Evolutionary conservation across 2,888 invertebrate genomes (phyloP).

Genomic region (Netelia melanura): DNA sequence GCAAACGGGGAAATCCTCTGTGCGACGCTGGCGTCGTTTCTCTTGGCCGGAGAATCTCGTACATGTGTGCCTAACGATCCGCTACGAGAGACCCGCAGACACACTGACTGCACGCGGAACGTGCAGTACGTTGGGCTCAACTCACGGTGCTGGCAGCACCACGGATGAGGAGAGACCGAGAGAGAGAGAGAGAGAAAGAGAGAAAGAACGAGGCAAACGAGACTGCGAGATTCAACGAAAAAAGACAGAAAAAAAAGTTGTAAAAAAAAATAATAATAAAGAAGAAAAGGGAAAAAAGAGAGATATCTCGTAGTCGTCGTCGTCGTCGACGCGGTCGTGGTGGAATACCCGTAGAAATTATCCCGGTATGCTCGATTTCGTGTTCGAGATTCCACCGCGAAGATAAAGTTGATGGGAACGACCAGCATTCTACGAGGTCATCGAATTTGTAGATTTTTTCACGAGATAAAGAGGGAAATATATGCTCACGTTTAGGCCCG

Average conservation of each 20-base stretch:
- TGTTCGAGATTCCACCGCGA: constrained; percentile 66
- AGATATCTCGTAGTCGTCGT: constrained; percentile 39
- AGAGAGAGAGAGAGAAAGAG: neutral
- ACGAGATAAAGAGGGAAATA: constrained; percentile 59
- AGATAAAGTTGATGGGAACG: constrained; percentile 67
- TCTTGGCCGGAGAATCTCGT: constrained; percentile 31
- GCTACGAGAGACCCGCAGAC: constrained; percentile 56
- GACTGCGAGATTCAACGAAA: constrained; percentile 28
- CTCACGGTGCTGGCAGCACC: neutral
- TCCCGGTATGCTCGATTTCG: constrained; percentile 68
- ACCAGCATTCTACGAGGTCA: constrained; percentile 66
- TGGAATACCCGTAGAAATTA: constrained; percentile 65
- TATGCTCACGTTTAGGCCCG: constrained; percentile 49
- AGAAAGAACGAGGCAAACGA: constrained; percentile 34
- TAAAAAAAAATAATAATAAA: constrained; percentile 18
- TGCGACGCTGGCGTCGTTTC: constrained; percentile 14
- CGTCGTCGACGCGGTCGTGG: constrained; percentile 27
- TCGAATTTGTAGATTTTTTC: constrained; percentile 69
- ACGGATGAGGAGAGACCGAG: neutral
- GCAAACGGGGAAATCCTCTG: constrained; percentile 50
- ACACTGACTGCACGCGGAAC: constrained; percentile 49
- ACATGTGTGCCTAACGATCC: constrained; percentile 60
- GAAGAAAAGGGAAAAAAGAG: constrained; percentile 40
- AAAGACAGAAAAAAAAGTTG: constrained; percentile 20
- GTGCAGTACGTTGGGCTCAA: neutral